These are phyloP conservation scores for Microctonus aethiopoides DNA, from an alignment of 2,888 invertebrate genomes.

Conservation along the genomic window DNA sequence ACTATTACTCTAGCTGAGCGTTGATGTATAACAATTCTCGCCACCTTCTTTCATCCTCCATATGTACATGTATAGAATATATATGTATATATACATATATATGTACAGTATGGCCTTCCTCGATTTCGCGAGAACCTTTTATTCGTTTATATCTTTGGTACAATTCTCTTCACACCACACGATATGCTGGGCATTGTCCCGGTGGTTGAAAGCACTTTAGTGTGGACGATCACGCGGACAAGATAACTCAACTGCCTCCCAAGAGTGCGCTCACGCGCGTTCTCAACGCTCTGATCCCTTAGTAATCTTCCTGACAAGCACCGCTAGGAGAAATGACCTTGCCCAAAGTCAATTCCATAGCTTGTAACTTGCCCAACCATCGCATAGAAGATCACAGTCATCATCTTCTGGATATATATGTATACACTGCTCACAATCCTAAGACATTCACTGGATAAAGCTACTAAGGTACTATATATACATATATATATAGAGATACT, in stretches of 20 bases:
- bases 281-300: slow-evolving; percentile 14
- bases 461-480: not conserved
- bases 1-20: slow-evolving; percentile 44
- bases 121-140: not conserved
- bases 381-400: not conserved
- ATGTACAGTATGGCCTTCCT: not conserved
- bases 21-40: slow-evolving; percentile 33
- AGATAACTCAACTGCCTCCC: slow-evolving; percentile 17
- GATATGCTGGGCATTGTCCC: slow-evolving; percentile 11
- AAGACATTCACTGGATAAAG: not conserved
- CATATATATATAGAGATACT: not conserved
- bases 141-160: not conserved
- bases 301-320: slow-evolving; percentile 20
- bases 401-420: slow-evolving; percentile 1
- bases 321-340: slow-evolving; percentile 11
- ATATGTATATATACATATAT: no score
- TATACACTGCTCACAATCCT: not conserved
- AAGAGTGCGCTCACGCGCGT: slow-evolving; percentile 3
- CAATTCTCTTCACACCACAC: not conserved
- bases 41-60: not conserved
- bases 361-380: slow-evolving; percentile 4
- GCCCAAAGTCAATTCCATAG: slow-evolving; percentile 7
- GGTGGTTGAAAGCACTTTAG: slow-evolving; percentile 8
- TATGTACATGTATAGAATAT: not conserved
- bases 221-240: slow-evolving; percentile 20